Conservation (phyloP, 2,888 invertebrate species). For the Pinctada fucata region DNA sequence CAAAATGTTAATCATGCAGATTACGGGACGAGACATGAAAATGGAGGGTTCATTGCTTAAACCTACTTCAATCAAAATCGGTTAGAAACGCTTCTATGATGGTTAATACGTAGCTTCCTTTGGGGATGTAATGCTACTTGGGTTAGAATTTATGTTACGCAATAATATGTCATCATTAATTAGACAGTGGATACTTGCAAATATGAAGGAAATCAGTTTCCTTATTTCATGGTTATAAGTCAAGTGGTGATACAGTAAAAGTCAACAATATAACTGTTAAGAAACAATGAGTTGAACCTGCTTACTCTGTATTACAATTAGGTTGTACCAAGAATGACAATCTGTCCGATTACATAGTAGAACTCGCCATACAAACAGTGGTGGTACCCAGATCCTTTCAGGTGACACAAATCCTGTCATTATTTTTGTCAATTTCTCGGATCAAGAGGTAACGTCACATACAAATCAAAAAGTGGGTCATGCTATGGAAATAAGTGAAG, state of each 20-base stretch:
- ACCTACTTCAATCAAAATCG: constrained; percentile 33
- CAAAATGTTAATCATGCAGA: constrained; percentile 27
- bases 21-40: constrained; percentile 39
- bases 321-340: constrained; percentile 5
- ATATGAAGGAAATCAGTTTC: constrained; percentile 3
- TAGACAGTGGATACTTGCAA: constrained; percentile 8
- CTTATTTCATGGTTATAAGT: constrained; percentile 3
- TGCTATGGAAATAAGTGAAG: not conserved
- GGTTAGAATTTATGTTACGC: constrained; percentile 34
- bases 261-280: constrained; percentile 23
- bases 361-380: constrained; percentile 11
- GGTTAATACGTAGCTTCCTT: constrained; percentile 43
- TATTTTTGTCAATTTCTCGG: constrained; percentile 3
- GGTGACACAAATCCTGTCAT: not conserved
- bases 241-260: constrained; percentile 17
- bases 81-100: constrained; percentile 18
- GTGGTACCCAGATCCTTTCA: not conserved
- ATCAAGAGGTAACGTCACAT: not conserved
- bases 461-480: not conserved
- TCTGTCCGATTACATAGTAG: constrained; percentile 29
- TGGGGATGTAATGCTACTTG: constrained; percentile 42
- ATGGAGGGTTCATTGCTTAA: constrained; percentile 27
- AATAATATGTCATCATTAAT: constrained; percentile 18
- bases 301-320: constrained; percentile 34
- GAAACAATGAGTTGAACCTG: constrained; percentile 25